These are phyloP conservation scores for Conger conger DNA, from an alignment of 2,113 vertebrate species.

Conservation along the genomic window DNA sequence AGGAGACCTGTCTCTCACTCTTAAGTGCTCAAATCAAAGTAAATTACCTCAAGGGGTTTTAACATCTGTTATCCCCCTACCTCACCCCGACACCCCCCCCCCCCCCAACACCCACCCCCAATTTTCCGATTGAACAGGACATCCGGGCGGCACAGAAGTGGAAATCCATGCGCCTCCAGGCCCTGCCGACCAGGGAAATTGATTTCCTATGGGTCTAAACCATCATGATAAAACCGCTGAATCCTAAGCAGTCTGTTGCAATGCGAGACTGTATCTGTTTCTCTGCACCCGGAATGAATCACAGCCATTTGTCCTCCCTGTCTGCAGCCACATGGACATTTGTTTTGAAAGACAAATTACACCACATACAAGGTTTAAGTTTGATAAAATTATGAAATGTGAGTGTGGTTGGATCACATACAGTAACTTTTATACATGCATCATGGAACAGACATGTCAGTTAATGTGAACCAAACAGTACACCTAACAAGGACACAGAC, in stretches of 20 bases:
- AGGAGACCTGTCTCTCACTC: background rate
- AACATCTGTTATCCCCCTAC: background rate
- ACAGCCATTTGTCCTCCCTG: background rate
- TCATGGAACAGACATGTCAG: too few relatives aligned
- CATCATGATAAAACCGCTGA: background rate
- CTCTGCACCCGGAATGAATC: background rate
- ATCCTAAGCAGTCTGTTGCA: background rate
- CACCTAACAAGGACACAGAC: too few relatives aligned
- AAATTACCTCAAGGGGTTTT: background rate
- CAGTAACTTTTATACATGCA: too few relatives aligned
- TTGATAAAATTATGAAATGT: too few relatives aligned
- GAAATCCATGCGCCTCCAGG: background rate
- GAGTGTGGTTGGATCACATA: too few relatives aligned
- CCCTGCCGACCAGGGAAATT: background rate
- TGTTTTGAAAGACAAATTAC: background rate
- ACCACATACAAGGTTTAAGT: too few relatives aligned
- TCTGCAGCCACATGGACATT: background rate
- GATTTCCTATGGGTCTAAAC: background rate
- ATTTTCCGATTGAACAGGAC: background rate
- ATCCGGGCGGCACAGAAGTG: background rate
- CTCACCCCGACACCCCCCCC: too few relatives aligned
- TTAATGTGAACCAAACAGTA: too few relatives aligned
- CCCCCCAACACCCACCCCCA: too few relatives aligned
- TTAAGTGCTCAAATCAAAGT: background rate
- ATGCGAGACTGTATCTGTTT: background rate